Evolutionary conservation across 2,113 vertebrate species (phyloP).

Genomic region (Chauna torquata): DNA sequence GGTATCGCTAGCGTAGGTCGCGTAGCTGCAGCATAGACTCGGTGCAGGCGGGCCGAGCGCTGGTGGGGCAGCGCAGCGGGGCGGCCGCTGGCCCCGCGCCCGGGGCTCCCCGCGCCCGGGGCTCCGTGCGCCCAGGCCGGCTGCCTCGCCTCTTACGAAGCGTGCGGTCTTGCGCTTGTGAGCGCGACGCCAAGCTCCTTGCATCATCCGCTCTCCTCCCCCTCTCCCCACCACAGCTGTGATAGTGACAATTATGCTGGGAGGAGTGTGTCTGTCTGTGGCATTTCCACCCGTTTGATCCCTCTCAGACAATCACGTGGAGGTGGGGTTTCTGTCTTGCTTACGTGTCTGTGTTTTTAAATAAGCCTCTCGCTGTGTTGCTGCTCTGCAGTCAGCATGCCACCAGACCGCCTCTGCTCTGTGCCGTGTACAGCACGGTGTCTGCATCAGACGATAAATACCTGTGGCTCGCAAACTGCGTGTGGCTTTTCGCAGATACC

Average conservation of each 20-base stretch:
- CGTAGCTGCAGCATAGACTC: not conserved
- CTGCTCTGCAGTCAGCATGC: not conserved
- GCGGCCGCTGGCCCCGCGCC: no score
- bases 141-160: not conserved
- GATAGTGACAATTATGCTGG: not conserved
- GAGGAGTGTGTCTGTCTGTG: conserved; percentile 8
- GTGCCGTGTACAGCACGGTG: accelerated
- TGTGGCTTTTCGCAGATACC: accelerated
- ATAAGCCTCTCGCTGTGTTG: not conserved
- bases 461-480: not conserved
- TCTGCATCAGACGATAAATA: not conserved
- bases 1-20: not conserved
- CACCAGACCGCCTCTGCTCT: accelerated
- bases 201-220: conserved; percentile 46
- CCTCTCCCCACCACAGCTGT: not conserved
- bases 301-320: not conserved
- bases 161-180: not conserved
- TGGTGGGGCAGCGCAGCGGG: no score
- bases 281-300: not conserved
- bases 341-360: conserved; percentile 22
- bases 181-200: not conserved
- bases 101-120: no score
- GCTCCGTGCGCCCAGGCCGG: no score
- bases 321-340: conserved; percentile 38
- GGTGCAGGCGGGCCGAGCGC: accelerated